These are phyloP conservation scores for Hypena proboscidalis DNA, from an alignment of 2,888 invertebrate genomes.

Conservation along the genomic window DNA sequence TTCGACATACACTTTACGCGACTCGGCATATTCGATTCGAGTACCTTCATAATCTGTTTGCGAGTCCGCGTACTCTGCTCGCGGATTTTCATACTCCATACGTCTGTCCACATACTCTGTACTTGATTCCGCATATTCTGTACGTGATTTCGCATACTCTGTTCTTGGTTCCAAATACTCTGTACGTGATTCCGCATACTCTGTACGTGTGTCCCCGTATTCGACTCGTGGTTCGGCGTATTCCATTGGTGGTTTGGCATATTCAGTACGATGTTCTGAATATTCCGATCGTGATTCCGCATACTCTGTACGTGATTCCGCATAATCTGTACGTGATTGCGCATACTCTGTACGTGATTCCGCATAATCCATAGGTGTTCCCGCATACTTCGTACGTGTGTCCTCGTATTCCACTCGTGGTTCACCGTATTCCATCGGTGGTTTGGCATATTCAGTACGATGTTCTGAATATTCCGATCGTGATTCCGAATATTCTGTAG, in stretches of 20 bases:
- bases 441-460: constrained; percentile 2
- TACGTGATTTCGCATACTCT: neutral
- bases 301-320: neutral
- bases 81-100: neutral
- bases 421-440: constrained; percentile 6
- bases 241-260: too few species aligned
- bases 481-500: neutral
- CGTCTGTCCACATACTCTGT: neutral
- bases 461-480: constrained; percentile 16
- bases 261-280: too few species aligned
- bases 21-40: neutral
- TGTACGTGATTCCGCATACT: neutral
- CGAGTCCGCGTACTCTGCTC: neutral
- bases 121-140: neutral
- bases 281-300: neutral
- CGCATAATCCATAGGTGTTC: neutral
- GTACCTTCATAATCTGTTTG: neutral
- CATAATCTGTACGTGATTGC: neutral
- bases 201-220: neutral
- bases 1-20: neutral
- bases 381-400: neutral
- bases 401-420: neutral
- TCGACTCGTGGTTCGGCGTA: neutral
- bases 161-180: constrained; percentile 4
- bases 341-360: neutral